Conservation (phyloP, 2,888 invertebrate genomes). For the Empis stercorea region DNA sequence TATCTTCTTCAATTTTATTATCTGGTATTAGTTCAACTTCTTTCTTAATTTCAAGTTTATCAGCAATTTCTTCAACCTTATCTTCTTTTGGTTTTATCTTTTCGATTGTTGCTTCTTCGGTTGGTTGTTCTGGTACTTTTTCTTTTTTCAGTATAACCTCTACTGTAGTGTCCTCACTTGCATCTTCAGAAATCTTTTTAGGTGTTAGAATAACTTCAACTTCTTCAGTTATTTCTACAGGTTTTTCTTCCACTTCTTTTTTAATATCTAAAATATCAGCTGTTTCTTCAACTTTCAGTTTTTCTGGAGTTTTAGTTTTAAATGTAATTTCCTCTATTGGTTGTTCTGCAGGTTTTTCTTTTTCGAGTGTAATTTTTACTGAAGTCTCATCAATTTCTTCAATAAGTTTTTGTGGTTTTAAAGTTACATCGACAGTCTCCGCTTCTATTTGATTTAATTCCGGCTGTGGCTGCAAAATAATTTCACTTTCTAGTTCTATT, state of each 20-base stretch:
- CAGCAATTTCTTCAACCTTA: constrained; percentile 27
- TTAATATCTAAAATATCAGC: constrained; percentile 14
- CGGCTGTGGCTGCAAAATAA: constrained; percentile 5
- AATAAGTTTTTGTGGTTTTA: constrained; percentile 17
- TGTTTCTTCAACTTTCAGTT: constrained; percentile 11
- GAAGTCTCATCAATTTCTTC: constrained; percentile 14
- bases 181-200: constrained; percentile 23
- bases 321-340: constrained; percentile 20
- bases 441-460: constrained; percentile 24
- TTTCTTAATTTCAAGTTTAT: constrained; percentile 28
- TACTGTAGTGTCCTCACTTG: constrained; percentile 29
- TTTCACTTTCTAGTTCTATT: constrained; percentile 19
- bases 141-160: constrained; percentile 26
- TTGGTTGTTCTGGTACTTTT: constrained; percentile 28
- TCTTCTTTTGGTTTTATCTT: constrained; percentile 30
- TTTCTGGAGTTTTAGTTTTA: constrained; percentile 9
- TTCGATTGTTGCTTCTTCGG: constrained; percentile 26
- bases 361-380: constrained; percentile 16
- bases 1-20: constrained; percentile 41
- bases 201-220: constrained; percentile 33
- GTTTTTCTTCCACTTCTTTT: constrained; percentile 29
- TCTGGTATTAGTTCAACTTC: constrained; percentile 34
- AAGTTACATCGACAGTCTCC: constrained; percentile 20
- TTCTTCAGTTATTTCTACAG: constrained; percentile 39
- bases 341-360: constrained; percentile 20